Percentiles rank a stretch among this genome's conserved stretches.
Conservation (phyloP, 2,797 vertebrate genomes). For the Scolopax bukidnonensis region DNA sequence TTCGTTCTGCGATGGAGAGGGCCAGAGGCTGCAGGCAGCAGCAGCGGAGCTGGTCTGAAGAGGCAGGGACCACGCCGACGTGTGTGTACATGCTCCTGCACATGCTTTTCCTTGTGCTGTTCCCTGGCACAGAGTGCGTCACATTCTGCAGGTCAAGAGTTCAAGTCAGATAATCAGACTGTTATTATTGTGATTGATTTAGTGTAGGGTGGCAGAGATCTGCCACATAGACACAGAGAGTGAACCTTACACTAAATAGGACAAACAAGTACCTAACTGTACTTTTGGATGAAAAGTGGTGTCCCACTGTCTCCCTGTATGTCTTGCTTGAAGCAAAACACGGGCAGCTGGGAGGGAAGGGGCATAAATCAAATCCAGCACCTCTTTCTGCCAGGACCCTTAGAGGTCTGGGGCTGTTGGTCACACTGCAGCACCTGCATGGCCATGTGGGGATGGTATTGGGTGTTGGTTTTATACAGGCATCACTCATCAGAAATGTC, state of each 20-base stretch:
- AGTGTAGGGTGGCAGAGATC: background rate
- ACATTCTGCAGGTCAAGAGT: background rate
- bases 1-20: background rate
- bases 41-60: background rate
- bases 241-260: too few species aligned
- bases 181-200: background rate
- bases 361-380: background rate
- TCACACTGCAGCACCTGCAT: background rate
- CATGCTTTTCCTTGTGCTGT: fast-evolving
- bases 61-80: background rate
- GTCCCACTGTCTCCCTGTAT: background rate
- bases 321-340: background rate
- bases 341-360: background rate
- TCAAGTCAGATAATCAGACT: background rate
- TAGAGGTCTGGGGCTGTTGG: background rate
- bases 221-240: too few species aligned
- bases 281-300: background rate
- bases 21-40: background rate
- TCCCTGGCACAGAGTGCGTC: background rate
- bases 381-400: background rate
- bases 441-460: fast-evolving
- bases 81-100: fast-evolving
- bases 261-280: background rate
- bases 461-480: background rate
- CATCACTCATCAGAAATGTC: background rate